A percentile compares a stretch with the other conserved stretches of the same genome.
phyloP scores from a whole-genome alignment of 2,113 vertebrate genomes.

The Ciconia stormi region DNA sequence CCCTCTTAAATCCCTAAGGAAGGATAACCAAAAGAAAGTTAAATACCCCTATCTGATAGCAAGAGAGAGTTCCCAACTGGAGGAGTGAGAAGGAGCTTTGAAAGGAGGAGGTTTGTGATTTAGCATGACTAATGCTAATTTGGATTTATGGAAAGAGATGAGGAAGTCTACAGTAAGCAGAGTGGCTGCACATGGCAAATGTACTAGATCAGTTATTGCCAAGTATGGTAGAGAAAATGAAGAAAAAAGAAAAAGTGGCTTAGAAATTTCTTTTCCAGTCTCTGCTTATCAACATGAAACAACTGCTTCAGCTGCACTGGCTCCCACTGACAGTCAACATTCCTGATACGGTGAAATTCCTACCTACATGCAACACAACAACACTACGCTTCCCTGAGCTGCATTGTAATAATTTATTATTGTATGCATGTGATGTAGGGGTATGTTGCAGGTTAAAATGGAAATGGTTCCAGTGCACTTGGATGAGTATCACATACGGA shows the following conservation, averaged over 20 bases:
- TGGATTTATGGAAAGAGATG: conserved; percentile 60
- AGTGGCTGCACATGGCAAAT: conserved; percentile 61
- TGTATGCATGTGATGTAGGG: background rate
- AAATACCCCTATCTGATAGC: conserved; percentile 1
- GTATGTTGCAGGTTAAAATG: background rate
- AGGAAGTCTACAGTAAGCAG: conserved; percentile 46
- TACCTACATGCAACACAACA: background rate
- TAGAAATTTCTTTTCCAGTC: conserved; percentile 60
- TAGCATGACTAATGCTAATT: conserved; percentile 22
- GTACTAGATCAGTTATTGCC: conserved; percentile 44
- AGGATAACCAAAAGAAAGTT: background rate
- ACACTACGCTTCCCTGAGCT: background rate
- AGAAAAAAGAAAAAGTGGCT: conserved; percentile 56
- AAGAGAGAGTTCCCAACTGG: background rate
- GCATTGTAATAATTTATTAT: background rate
- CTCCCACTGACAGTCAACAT: conserved; percentile 56
- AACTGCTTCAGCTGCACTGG: conserved; percentile 70
- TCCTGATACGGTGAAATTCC: conserved; percentile 8
- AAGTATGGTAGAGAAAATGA: conserved; percentile 50
- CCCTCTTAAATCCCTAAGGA: background rate
- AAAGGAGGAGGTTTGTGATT: conserved; percentile 36
- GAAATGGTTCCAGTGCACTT: conserved; percentile 38
- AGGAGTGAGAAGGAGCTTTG: conserved; percentile 21
- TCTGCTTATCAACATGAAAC: conserved; percentile 75
- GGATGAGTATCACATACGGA: conserved; percentile 22